Evolutionary conservation across 2,113 vertebrate species (phyloP).

Genomic region (Chloropsis cyanopogon): DNA sequence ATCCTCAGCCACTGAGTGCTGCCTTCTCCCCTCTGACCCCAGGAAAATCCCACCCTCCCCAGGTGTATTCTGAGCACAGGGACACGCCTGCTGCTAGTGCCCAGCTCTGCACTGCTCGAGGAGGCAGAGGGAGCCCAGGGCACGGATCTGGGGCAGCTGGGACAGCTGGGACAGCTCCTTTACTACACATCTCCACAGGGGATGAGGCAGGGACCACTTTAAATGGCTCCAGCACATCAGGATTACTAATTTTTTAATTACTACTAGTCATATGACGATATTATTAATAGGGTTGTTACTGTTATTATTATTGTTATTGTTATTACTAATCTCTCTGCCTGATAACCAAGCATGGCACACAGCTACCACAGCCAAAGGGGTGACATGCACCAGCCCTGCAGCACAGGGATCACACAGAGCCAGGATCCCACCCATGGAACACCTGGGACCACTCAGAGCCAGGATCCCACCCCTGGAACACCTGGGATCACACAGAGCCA

Average conservation of each 20-base stretch:
- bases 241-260: neutral
- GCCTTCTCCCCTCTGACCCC: neutral
- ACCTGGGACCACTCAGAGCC: no score
- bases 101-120: neutral
- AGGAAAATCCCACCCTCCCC: neutral
- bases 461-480: neutral
- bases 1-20: neutral
- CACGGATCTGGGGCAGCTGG: rapidly evolving
- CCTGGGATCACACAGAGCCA: neutral
- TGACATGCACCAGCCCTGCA: neutral
- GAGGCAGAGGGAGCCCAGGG: neutral
- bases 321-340: neutral
- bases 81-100: neutral
- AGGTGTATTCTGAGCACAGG: neutral
- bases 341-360: rapidly evolving
- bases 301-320: neutral
- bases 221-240: neutral
- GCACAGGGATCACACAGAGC: neutral
- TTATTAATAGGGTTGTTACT: neutral
- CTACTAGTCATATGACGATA: rapidly evolving
- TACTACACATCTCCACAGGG: neutral
- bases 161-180: neutral
- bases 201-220: rapidly evolving
- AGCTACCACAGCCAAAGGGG: neutral
- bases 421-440: neutral